phyloP scores from a whole-genome alignment of 2,113 vertebrate species.

The Etheostoma spectabile region DNA sequence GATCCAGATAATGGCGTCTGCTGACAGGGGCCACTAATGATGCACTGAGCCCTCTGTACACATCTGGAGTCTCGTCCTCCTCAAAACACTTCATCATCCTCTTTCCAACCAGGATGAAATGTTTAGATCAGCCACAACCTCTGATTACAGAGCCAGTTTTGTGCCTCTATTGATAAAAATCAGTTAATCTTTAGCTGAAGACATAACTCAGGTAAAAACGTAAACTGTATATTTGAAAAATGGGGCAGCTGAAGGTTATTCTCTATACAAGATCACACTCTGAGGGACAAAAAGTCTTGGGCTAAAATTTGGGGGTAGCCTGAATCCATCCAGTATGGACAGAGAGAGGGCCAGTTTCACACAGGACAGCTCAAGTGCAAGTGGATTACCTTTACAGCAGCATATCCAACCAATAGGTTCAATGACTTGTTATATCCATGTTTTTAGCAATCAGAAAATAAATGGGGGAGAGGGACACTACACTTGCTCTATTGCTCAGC shows the following conservation, averaged over 20 bases:
- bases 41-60: slow-evolving; percentile 56
- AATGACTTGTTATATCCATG: neutral
- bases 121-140: slow-evolving; percentile 71
- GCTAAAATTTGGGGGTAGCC: neutral
- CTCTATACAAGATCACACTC: slow-evolving; percentile 28
- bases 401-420: neutral
- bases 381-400: slow-evolving; percentile 3
- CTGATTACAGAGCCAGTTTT: slow-evolving; percentile 54
- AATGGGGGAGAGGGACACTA: neutral
- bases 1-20: slow-evolving; percentile 60
- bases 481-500: neutral
- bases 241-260: slow-evolving; percentile 29
- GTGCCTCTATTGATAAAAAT: slow-evolving; percentile 48
- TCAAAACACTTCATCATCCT: slow-evolving; percentile 71
- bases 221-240: slow-evolving; percentile 69
- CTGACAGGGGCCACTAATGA: slow-evolving; percentile 72
- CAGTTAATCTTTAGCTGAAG: slow-evolving; percentile 30
- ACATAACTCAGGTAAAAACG: slow-evolving; percentile 66
- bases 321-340: neutral
- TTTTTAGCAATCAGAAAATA: neutral
- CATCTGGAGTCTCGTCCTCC: slow-evolving; percentile 72
- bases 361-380: neutral
- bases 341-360: neutral
- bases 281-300: slow-evolving; percentile 7
- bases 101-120: slow-evolving; percentile 50